Base-by-base conservation (phyloP, 2,113 vertebrate species). In the Lophotis ruficrista region DNA sequence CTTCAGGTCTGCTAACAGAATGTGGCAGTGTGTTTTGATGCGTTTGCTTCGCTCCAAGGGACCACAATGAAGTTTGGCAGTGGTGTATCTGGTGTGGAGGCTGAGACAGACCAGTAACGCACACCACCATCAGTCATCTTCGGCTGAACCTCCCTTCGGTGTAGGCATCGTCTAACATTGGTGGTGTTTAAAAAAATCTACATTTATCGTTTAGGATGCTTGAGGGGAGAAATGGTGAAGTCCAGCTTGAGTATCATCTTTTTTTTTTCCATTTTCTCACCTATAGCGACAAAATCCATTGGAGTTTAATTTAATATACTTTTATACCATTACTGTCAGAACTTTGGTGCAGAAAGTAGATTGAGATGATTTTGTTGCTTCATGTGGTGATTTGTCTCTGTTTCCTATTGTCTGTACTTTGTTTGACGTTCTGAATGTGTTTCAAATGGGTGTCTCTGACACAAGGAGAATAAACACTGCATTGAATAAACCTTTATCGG, bases 21-120 rank as follows among this genome's bases (percentile, higher is more conserved):
- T 5, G 14, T 62, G 96, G 83, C 94, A 97, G 93, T 48, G 7
- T 2, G 94, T 50, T 97, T 71, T 83, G 27, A 27, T 35, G 66
- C 88, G 37, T 94, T 95, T 85, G 38, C 24, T 90, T 85, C 61
- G 37, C 35, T 56, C 7, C 31, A 7, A 4, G 84, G 18, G 15
- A 4, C 41, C 50, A 37, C 78, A 72, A 23, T 35, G 4, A 48
- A 27, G 62, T 45, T 20, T 87, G 87, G 70, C 89, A 91, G 3
- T 15, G 71, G 53, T 15, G 17, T 25, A 9, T 60, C 71, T 73
- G 60, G 62, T 10, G 5, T 2, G 11, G 51, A 70, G 75, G 48
- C 43, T 43, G 87, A 51, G 41, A 2, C 66, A 76, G 86, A 21
- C 38, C 73, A 31, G 0, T 2, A 8, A 4, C 12, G 5, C 12